phyloP scores from a whole-genome alignment of 2,113 vertebrate genomes.

The Albula glossodonta region DNA sequence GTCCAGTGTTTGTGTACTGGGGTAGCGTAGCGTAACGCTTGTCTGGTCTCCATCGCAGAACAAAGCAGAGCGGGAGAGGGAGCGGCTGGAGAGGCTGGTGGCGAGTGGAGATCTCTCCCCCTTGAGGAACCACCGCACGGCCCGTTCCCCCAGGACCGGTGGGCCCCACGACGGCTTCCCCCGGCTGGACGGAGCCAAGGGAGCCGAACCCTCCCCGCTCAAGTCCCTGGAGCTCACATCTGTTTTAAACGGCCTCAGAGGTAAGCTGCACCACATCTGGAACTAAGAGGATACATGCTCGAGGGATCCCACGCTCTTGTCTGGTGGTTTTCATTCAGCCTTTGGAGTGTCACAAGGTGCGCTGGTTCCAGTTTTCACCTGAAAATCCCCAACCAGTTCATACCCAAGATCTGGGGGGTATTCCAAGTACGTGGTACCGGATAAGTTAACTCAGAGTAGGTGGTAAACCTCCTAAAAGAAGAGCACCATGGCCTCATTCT shows the following conservation, averaged over 20 bases:
- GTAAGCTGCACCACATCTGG: conserved; percentile 57
- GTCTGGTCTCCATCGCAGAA: conserved; percentile 65
- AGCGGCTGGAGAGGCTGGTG: conserved; percentile 67
- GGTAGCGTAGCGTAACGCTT: neutral
- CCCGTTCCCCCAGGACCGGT: conserved; percentile 78
- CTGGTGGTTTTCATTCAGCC: neutral
- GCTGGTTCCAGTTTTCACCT: no score
- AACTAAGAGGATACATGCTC: neutral
- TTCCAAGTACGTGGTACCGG: no score
- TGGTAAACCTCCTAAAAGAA: no score
- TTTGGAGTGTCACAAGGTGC: no score
- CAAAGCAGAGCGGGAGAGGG: conserved; percentile 87
- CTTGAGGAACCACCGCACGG: conserved; percentile 73
- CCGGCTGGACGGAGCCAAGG: conserved; percentile 82
- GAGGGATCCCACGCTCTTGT: neutral
- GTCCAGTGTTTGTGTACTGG: no score
- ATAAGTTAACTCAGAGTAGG: no score
- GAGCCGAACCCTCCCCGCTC: conserved; percentile 77
- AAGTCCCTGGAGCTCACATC: conserved; percentile 90
- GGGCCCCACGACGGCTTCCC: conserved; percentile 80
- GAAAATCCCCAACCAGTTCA: no score
- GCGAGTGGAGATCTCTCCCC: conserved; percentile 75
- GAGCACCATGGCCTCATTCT: no score
- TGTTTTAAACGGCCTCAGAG: conserved; percentile 91
- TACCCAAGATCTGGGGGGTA: no score